Base-by-base conservation (phyloP, 2,888 invertebrate species). In the Protodeltote pygarga region DNA sequence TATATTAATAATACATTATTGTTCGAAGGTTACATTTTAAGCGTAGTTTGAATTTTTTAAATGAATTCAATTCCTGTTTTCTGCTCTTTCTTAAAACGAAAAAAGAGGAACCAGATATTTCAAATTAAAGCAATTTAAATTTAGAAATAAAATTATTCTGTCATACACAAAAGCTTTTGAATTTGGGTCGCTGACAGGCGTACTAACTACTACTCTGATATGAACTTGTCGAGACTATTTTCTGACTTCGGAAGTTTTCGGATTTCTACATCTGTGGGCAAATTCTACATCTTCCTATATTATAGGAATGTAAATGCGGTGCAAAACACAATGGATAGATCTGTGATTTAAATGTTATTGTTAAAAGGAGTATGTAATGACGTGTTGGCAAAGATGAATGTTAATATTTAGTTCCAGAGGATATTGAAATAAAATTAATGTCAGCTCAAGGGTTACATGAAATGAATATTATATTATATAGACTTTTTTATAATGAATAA, bases 311-410 rank as follows among this genome's bases (percentile, higher is more conserved):
- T 50, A 66, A 64, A 65, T 67, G 57, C 61, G 73, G 76, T 77
- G 76, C 74, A 71, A 71, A 70, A 73, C 71, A 67, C 70, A 65
- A 67, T 34, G 66, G 58, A 75, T 70, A 62, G 65, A 79, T 71
- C 85, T 89, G 87, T 88, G 88, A 87, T 87, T 81, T 83, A 73
- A 80, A 79, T 79, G 78, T 83, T 82, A 75, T 79, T 77, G 76
- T 70, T 74, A 73, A 58, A 48, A 57, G 55, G 65, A 66, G 71
- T 65, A 74, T 72, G 65, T 71, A 64, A 59, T 61, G 59, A 65
- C 35, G 52, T 66, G 66, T 71, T 60, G 67, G 45, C 49, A 67
- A 53, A 66, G 53, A 68, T 54, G 53, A 54, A 70, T 65, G 52
- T 62, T 60, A 58, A 63, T 47, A 17, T 59, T 62, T 64, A 64